A percentile compares a stretch with the other conserved stretches of the same genome.
Conservation (phyloP, 2,888 invertebrate species). For the Biston betularia region DNA sequence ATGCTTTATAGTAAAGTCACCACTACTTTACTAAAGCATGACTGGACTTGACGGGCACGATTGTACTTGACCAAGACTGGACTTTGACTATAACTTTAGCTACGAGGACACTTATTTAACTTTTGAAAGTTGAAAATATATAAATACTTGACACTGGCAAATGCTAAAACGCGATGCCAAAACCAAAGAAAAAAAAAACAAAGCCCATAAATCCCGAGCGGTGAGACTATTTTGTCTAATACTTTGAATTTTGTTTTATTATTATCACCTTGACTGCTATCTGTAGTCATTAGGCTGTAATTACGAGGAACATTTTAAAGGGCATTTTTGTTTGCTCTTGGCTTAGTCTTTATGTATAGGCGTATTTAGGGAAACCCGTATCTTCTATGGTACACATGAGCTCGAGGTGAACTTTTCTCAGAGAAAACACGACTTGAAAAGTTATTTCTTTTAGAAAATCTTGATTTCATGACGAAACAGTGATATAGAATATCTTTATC, state of each 20-base stretch:
- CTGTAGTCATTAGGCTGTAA: conserved; percentile 48
- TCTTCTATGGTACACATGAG: conserved; percentile 23
- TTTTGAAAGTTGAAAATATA: too few species aligned
- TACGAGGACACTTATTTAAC: too few species aligned
- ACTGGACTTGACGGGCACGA: too few species aligned
- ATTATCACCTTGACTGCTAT: conserved; percentile 61
- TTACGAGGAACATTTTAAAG: conserved; percentile 48
- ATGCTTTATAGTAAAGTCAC: too few species aligned
- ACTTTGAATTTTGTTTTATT: conserved; percentile 43
- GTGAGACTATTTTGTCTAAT: background rate
- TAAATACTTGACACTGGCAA: too few species aligned
- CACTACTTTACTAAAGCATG: too few species aligned
- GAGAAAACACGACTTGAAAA: background rate
- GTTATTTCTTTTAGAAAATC: background rate
- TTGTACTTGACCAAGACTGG: too few species aligned
- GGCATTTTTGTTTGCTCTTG: conserved; percentile 55
- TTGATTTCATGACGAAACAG: background rate
- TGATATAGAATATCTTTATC: too few species aligned
- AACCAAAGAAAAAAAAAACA: background rate
- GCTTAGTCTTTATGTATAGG: conserved; percentile 53
- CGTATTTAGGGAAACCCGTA: conserved; percentile 46
- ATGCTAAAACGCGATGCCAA: too few species aligned
- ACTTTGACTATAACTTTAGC: too few species aligned
- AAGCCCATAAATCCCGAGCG: background rate
- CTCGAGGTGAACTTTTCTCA: conserved; percentile 12